Evolutionary conservation across 2,113 vertebrate genomes (phyloP), one percentile per base, ranked within the genome.

Genomic region (Neomonachus schauinslandi): DNA sequence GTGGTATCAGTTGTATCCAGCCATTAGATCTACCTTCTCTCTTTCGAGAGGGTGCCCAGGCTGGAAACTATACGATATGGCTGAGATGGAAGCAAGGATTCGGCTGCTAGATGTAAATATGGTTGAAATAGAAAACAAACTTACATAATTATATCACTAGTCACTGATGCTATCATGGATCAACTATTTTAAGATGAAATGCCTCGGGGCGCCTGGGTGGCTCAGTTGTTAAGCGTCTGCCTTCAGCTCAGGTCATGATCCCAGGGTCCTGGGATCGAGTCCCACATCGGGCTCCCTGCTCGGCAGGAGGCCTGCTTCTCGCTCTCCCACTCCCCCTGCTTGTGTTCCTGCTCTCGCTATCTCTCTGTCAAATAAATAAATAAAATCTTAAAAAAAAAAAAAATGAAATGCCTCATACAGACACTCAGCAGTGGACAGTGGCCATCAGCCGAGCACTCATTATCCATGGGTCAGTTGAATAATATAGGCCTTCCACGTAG

Each of bases 181-280:
- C 99, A 99, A 97, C 98, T 99, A 98, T 99, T 99, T 94, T 99
- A 99, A 98, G 99, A 99, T 89, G 99, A 99, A 97, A 99, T 99
- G 99, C 99, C 99, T 51, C 99, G n/a, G n/a, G n/a, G n/a, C n/a
- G n/a, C n/a, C n/a, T n/a, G n/a, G n/a, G n/a, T n/a, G n/a, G n/a
- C n/a, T n/a, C n/a, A n/a, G n/a, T n/a, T n/a, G n/a, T n/a, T n/a
- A n/a, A n/a, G n/a, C n/a, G n/a, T n/a, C n/a, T n/a, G n/a, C n/a
- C n/a, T n/a, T n/a, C n/a, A n/a, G n/a, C n/a, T n/a, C n/a, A n/a
- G n/a, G n/a, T n/a, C n/a, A n/a, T n/a, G n/a, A n/a, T n/a, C n/a
- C n/a, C n/a, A n/a, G n/a, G n/a, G n/a, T n/a, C n/a, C n/a, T n/a
- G n/a, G n/a, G n/a, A n/a, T n/a, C n/a, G n/a, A n/a, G n/a, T n/a